A percentile compares a stretch with the other conserved stretches of the same genome.
These are phyloP conservation scores for Anguilla marmorata DNA, from an alignment of 2,797 vertebrate species.

Conservation along the genomic window DNA sequence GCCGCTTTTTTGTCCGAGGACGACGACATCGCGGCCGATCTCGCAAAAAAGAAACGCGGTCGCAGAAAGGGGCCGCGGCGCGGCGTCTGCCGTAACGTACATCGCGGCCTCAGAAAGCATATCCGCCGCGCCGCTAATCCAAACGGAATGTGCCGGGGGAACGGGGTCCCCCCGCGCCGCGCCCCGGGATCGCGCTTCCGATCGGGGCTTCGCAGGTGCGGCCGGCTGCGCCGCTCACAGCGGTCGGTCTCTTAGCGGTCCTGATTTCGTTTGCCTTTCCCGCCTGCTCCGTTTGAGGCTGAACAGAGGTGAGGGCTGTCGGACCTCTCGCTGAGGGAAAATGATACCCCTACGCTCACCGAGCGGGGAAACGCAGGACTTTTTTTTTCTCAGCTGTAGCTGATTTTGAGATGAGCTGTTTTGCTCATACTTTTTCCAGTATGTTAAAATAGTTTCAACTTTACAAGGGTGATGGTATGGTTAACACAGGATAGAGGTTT, in stretches of 20 bases:
- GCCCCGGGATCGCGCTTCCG: background rate
- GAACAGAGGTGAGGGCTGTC: background rate
- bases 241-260: background rate
- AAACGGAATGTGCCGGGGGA: background rate
- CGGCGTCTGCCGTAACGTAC: background rate
- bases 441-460: background rate
- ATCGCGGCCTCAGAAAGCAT: background rate
- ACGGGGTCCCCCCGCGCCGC: background rate
- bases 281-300: background rate
- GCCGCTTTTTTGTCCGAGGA: background rate
- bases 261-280: conserved; percentile 1
- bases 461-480: background rate
- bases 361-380: background rate
- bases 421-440: background rate
- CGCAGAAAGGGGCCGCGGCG: background rate
- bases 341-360: background rate
- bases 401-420: background rate
- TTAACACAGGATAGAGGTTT: background rate
- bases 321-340: background rate
- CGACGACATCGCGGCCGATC: background rate
- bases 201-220: background rate
- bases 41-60: background rate
- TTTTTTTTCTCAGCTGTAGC: background rate
- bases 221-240: background rate
- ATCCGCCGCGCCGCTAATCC: background rate